phyloP scores from a whole-genome alignment of 2,797 vertebrate genomes.

The Halcyon smyrnensis region DNA sequence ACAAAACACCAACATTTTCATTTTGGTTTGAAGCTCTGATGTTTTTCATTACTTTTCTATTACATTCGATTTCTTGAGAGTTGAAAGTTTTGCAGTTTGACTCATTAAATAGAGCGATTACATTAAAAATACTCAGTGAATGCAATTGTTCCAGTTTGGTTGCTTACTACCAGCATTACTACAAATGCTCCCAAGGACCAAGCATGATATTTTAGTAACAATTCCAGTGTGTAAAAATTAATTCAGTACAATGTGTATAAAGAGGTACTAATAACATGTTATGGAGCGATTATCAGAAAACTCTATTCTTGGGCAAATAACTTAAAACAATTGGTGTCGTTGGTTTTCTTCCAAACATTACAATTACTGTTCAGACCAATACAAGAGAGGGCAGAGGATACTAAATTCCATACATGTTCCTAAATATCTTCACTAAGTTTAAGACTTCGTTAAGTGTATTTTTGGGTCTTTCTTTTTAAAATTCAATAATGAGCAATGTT shows the following conservation, averaged over 20 bases:
- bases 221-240: background rate
- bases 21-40: background rate
- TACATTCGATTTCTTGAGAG: background rate
- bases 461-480: background rate
- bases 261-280: background rate
- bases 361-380: background rate
- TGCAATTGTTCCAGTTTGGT: background rate
- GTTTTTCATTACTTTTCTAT: background rate
- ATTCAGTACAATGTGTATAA: background rate
- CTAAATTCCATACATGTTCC: background rate
- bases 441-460: background rate
- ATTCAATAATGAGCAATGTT: background rate
- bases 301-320: background rate
- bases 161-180: background rate
- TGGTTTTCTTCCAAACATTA: background rate
- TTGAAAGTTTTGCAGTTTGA: background rate
- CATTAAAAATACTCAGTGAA: background rate
- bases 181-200: background rate
- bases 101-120: background rate
- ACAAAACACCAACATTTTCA: background rate
- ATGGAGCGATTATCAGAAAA: background rate
- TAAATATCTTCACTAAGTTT: background rate
- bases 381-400: background rate
- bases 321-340: background rate
- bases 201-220: constrained; percentile 1